Percentiles rank a stretch among this genome's conserved stretches.
Evolutionary conservation across 2,888 invertebrate species (phyloP).

Genomic region (Lumbricus terrestris): DNA sequence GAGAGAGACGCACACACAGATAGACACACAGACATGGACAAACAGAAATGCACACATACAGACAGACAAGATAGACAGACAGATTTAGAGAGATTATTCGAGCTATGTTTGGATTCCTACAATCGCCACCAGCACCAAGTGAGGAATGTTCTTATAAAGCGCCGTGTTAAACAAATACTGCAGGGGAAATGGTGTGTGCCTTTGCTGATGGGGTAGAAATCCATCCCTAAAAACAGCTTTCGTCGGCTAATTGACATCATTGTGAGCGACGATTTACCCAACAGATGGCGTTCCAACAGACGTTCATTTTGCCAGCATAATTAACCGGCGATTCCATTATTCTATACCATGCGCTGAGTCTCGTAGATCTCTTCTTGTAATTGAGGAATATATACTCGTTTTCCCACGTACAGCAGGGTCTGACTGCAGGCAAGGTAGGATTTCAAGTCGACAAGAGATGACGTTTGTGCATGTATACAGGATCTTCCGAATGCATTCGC

Average conservation of each 20-base stretch:
- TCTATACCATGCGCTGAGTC: too few species aligned
- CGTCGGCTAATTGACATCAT: not conserved
- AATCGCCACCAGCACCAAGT: not conserved
- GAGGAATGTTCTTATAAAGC: not conserved
- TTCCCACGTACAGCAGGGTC: not conserved
- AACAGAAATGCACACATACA: too few species aligned
- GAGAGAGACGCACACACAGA: too few species aligned
- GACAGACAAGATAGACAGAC: not conserved
- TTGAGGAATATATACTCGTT: not conserved
- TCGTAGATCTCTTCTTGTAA: not conserved
- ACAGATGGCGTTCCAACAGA: not conserved
- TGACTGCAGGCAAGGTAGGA: not conserved
- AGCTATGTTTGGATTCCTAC: not conserved
- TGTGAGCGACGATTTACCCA: not conserved
- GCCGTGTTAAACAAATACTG: not conserved
- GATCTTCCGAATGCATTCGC: not conserved
- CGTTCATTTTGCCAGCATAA: not conserved
- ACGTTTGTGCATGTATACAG: not conserved
- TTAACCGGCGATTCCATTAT: not conserved
- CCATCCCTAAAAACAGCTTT: not conserved
- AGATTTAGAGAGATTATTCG: not conserved
- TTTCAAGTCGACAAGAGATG: not conserved
- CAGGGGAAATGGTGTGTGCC: not conserved
- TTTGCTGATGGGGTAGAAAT: not conserved
- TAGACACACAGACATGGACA: too few species aligned